These are phyloP conservation scores for Callyntrura guangdongensis DNA, from an alignment of 2,888 invertebrate species.

Conservation along the genomic window DNA sequence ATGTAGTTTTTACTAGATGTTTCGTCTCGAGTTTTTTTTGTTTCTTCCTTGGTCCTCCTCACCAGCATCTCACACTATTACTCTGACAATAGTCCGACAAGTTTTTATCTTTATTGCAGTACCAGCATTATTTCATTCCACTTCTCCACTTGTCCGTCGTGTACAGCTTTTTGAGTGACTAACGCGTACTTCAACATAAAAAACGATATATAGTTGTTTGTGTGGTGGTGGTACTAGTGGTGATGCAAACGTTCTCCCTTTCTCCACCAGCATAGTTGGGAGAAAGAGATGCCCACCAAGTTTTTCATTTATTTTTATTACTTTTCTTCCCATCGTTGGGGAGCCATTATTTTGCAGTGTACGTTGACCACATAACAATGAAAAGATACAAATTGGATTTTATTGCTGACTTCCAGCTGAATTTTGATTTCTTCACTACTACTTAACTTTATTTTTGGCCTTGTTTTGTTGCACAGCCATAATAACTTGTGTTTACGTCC, in stretches of 20 bases:
- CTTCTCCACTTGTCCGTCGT: constrained; percentile 42
- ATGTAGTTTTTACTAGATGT: background rate
- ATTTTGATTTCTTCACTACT: constrained; percentile 82
- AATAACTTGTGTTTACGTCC: background rate
- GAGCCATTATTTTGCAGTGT: constrained; percentile 83
- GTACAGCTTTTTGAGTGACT: constrained; percentile 36
- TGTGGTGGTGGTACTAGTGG: background rate
- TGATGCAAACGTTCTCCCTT: background rate
- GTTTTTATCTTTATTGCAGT: constrained; percentile 32
- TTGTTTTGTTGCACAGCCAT: background rate
- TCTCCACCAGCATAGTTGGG: background rate
- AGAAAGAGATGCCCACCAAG: constrained; percentile 55
- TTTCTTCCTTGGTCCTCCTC: constrained; percentile 4
- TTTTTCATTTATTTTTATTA: constrained; percentile 84
- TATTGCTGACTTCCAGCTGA: constrained; percentile 82
- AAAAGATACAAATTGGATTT: constrained; percentile 83
- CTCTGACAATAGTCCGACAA: constrained; percentile 31
- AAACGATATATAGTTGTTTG: background rate
- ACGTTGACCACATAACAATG: constrained; percentile 84
- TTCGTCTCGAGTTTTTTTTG: constrained; percentile 4
- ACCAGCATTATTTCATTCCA: constrained; percentile 37
- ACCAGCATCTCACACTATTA: background rate
- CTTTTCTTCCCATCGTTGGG: constrained; percentile 81
- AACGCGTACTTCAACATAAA: constrained; percentile 51
- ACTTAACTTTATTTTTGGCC: constrained; percentile 41